These are phyloP conservation scores for Drosophila tanythrix DNA, from an alignment of 2,888 invertebrate genomes.

Conservation along the genomic window DNA sequence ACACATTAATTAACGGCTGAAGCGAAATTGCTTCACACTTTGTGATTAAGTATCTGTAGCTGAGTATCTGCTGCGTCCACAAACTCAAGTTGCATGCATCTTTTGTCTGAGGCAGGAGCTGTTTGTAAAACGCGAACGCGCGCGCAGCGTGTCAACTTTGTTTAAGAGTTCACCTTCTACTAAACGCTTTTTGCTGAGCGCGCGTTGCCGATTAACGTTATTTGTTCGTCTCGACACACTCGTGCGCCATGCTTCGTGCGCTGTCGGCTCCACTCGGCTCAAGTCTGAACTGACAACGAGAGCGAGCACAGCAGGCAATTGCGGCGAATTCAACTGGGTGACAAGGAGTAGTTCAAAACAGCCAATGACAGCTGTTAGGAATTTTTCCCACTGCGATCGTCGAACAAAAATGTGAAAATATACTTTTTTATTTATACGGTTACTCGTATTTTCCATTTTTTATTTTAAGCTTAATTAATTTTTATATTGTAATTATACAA, in stretches of 20 bases:
- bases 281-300: constrained; percentile 15
- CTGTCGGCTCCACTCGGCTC: constrained; percentile 30
- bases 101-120: constrained; percentile 14
- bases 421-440: background rate
- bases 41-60: constrained; percentile 1
- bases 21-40: constrained; percentile 4
- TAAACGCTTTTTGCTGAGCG: constrained; percentile 82
- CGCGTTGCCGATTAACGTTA: constrained; percentile 50
- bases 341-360: constrained; percentile 12
- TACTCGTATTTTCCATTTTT: background rate
- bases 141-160: constrained; percentile 83
- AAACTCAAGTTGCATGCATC: constrained; percentile 16
- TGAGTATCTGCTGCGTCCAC: constrained; percentile 16
- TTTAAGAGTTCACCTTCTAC: constrained; percentile 84
- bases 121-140: constrained; percentile 66
- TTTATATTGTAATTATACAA: background rate
- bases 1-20: background rate
- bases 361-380: background rate
- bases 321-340: constrained; percentile 23
- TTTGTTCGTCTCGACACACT: constrained; percentile 19
- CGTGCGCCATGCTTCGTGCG: constrained; percentile 38
- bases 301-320: constrained; percentile 16
- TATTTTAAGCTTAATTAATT: background rate
- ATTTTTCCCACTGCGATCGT: constrained; percentile 11
- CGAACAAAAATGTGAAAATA: background rate